Conservation (phyloP, 2,888 invertebrate species). For the Ophioninae sp. region DNA sequence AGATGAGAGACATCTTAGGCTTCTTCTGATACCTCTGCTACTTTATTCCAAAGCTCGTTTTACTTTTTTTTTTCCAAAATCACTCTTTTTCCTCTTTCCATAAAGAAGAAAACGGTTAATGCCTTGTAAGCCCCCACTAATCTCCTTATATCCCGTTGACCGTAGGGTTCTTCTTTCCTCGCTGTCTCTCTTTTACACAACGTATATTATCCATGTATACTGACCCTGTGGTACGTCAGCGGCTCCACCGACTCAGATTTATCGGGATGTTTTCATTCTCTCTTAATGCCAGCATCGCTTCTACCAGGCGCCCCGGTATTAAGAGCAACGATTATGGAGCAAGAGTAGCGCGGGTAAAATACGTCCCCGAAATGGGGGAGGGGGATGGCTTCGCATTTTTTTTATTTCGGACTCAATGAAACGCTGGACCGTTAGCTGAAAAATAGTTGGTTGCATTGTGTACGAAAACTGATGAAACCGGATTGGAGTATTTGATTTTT, state of each 20-base stretch:
- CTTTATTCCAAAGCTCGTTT: constrained; percentile 58
- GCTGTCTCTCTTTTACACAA: constrained; percentile 27
- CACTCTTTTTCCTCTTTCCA: constrained; percentile 65
- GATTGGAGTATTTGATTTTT: too few relatives aligned
- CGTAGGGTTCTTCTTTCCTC: constrained; percentile 58
- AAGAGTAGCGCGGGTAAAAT: constrained; percentile 32
- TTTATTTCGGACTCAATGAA: too few relatives aligned
- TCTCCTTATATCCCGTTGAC: constrained; percentile 70
- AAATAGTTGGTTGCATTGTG: too few relatives aligned
- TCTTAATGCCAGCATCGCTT: constrained; percentile 67
- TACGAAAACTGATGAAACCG: too few relatives aligned
- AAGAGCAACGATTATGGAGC: constrained; percentile 45
- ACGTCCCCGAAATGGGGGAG: constrained; percentile 10
- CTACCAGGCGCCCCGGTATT: constrained; percentile 66
- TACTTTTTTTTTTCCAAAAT: constrained; percentile 55
- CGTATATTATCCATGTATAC: too few relatives aligned
- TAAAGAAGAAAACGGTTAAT: constrained; percentile 72
- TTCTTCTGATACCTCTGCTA: constrained; percentile 49
- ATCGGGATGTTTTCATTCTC: constrained; percentile 79
- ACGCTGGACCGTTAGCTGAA: too few relatives aligned
- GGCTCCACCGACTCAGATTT: constrained; percentile 72
- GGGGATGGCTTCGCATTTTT: too few relatives aligned
- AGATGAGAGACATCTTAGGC: constrained; percentile 60
- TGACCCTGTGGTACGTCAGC: constrained; percentile 4
- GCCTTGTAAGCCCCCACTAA: constrained; percentile 77